Evolutionary conservation across 2,888 invertebrate genomes (phyloP), one percentile per base, ranked within the genome.

Genomic region (Metacarcinus magister): DNA sequence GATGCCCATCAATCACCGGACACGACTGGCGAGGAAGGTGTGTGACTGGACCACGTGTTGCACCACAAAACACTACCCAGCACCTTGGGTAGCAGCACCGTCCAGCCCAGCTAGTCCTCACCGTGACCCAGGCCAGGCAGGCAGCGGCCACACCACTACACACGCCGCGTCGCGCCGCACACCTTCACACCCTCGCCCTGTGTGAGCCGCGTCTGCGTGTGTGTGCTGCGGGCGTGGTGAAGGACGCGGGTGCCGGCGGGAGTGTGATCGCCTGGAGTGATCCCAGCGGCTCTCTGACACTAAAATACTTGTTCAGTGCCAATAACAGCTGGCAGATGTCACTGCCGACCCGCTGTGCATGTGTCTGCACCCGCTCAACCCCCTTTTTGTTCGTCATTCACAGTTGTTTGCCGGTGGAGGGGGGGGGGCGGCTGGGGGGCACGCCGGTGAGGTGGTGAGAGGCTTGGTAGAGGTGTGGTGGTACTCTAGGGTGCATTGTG

Each of bases 251-350:
- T 67, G 67, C 67, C 23, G 67, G 67, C 67, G 67, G 0, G 16
- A 4, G 28, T 87, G 39, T 32, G 87, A 39, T 87, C 39, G 87
- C 87, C 39, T 10, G 87, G 87, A 87, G 39, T 32, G 13, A 39
- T 39, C 87, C 39, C 39, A 87, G 87, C 87, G 32, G 87, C 87
- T 87, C n/a, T 82, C 87, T 87, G 39, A 87, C 87, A 87, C 87
- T 87, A 87, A 16, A 87, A 87, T 87, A 87, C 87, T 16, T 39
- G 39, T 39, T 39, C 87, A 39, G 39, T 87, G 87, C 87, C 87
- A 87, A 87, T 87, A 87, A 39, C 32, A 39, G 87, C 87, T 87
- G 87, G 39, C 87, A 87, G 39, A 39, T 87, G 87, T 39, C 67
- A 67, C 19, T 39, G 87, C 39, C 87, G 87, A 87, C 87, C 32